phyloP scores from a whole-genome alignment of 2,113 vertebrate genomes.

The Penelope pileata region DNA sequence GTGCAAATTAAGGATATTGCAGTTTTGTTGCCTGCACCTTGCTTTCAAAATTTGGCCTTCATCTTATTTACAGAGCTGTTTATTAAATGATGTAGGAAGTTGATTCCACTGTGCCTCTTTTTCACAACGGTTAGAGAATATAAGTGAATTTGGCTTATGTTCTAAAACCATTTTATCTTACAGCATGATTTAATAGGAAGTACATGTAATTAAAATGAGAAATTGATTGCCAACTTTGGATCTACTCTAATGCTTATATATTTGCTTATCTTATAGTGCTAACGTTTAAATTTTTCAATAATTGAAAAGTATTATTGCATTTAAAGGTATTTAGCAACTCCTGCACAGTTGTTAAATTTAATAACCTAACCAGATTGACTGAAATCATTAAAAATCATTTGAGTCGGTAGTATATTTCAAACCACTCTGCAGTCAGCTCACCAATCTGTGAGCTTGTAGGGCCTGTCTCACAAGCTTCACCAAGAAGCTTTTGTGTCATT shows the following conservation, averaged over 20 bases:
- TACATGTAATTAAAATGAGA: conserved; percentile 39
- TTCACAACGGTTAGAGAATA: neutral
- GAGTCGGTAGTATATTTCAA: neutral
- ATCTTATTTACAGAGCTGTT: conserved; percentile 17
- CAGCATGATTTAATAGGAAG: conserved; percentile 7
- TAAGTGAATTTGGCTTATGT: conserved; percentile 2
- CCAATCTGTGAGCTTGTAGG: neutral
- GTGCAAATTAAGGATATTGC: conserved; percentile 13
- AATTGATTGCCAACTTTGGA: neutral
- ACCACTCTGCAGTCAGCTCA: neutral
- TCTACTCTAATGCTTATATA: neutral
- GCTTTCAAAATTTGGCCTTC: conserved; percentile 20
- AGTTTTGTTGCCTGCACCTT: neutral
- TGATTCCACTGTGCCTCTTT: neutral
- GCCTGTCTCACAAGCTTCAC: neutral
- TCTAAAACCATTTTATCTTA: conserved; percentile 12
- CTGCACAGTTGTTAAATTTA: conserved; percentile 4
- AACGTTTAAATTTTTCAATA: neutral
- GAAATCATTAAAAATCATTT: neutral
- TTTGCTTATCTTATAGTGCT: neutral
- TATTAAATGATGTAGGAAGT: neutral
- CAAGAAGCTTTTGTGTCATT: neutral
- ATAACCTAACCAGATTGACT: neutral
- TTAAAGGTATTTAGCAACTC: conserved; percentile 16
- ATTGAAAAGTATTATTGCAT: neutral